A percentile compares a stretch with the other conserved stretches of the same genome.
These are phyloP conservation scores for Egretta garzetta DNA, from an alignment of 2,113 vertebrate genomes.

Conservation along the genomic window DNA sequence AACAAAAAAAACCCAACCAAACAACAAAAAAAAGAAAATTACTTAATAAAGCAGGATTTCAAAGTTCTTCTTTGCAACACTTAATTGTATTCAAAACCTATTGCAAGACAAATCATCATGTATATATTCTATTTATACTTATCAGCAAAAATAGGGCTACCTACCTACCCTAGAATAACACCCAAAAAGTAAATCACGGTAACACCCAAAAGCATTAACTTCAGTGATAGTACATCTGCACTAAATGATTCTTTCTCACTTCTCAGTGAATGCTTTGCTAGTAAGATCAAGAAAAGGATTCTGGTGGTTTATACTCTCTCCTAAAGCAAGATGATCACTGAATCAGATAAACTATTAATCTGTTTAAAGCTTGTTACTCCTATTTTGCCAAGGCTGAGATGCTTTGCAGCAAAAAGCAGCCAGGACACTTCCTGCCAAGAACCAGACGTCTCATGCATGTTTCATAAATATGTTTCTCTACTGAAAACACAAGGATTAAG, in stretches of 20 bases:
- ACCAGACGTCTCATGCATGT: slow-evolving; percentile 46
- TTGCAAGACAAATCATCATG: background rate
- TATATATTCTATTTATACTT: background rate
- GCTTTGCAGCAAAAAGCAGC: slow-evolving; percentile 33
- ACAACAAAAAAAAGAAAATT: background rate
- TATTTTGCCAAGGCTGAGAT: slow-evolving; percentile 50
- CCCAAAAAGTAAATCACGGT: background rate
- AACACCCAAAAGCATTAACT: background rate
- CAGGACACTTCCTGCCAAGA: slow-evolving; percentile 33
- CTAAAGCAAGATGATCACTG: slow-evolving; percentile 61
- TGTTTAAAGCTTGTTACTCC: slow-evolving; percentile 52
- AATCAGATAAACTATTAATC: slow-evolving; percentile 67
- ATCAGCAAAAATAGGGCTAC: background rate
- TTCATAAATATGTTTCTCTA: slow-evolving; percentile 46
- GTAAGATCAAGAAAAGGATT: slow-evolving; percentile 45
- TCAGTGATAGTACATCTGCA: background rate
- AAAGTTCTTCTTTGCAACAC: background rate
- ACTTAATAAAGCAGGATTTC: background rate
- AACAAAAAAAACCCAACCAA: background rate
- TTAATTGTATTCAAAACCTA: background rate
- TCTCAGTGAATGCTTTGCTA: background rate
- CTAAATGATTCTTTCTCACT: slow-evolving; percentile 5
- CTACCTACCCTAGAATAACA: background rate
- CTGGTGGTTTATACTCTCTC: slow-evolving; percentile 19
- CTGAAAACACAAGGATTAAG: slow-evolving; percentile 47